Conservation (phyloP, 2,797 vertebrate species). For the Neosilurus mollespiculum region DNA sequence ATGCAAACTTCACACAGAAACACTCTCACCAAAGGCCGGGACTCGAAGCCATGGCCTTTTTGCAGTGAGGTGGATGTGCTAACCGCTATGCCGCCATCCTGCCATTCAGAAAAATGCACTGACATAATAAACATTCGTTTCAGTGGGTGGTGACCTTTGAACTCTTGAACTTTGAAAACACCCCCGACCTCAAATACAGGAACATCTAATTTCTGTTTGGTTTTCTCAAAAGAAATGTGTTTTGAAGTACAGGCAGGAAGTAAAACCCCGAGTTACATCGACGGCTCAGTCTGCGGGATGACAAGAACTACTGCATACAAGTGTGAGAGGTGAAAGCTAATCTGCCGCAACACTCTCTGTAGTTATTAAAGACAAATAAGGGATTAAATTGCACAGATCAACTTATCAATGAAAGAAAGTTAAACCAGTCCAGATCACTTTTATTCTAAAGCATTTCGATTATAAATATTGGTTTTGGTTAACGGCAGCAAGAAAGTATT, state of each 20-base stretch:
- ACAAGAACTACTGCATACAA: not conserved
- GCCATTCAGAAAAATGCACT: no score
- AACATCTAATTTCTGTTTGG: not conserved
- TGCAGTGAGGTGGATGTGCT: no score
- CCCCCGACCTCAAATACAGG: no score
- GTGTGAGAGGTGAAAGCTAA: not conserved
- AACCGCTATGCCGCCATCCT: no score
- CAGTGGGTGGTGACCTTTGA: not conserved
- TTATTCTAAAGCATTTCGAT: not conserved
- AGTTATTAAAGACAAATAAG: not conserved
- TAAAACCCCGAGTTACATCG: not conserved
- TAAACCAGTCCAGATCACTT: not conserved
- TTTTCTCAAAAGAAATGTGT: not conserved
- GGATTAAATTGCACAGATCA: not conserved
- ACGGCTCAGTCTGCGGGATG: not conserved
- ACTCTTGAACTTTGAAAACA: no score
- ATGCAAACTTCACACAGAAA: no score
- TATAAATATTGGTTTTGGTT: not conserved
- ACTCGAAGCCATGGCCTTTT: no score
- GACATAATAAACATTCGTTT: no score
- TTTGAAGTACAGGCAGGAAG: not conserved
- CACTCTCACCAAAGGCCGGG: no score
- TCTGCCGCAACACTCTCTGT: not conserved
- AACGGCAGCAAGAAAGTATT: slow-evolving; percentile 23
- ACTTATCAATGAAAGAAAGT: not conserved